Evolutionary conservation across 2,113 vertebrate species (phyloP), one percentile per base, ranked within the genome.

Genomic region (Argyrosomus japonicus): DNA sequence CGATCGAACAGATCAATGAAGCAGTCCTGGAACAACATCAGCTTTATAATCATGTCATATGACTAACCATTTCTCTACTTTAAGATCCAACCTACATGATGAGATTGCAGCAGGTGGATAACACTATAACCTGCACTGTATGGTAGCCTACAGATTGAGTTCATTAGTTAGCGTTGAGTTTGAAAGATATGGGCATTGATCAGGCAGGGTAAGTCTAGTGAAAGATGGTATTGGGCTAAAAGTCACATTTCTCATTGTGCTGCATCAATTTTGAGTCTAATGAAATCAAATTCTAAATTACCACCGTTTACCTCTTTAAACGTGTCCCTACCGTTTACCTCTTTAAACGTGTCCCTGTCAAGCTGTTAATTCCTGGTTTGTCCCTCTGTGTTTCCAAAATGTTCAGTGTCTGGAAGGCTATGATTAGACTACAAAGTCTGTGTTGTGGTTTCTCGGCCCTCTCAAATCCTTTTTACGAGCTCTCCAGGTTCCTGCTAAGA

Each of bases 301-400:
- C 36, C 7, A 8, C 2, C 7, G 7, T 40, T 2, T 23, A 15
- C 10, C 25, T 10, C 40, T 21, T 10, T 53, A 57, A 68, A 32
- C 36, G 53, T 69, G 11, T 25, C 17, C 18, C 23, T 19, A 8
- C 2, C 7, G 7, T 40, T 2, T 23, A 15, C 10, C 25, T 10
- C 40, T 21, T 10, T 53, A 57, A 68, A 32, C 36, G 53, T 69
- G 11, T 25, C 17, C 18, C 23, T 19, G 23, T 83, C 29, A 58
- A 75, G 61, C 72, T 80, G 75, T 83, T 60, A 60, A 70, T 17
- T 74, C 27, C 13, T 56, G 57, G 21, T 70, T 76, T 65, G 57
- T 68, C 62, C 25, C 45, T 74, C 21, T 32, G 13, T 17, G 25
- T 82, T 32, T 53, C 27, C 6, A 2, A 36, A 77, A 21, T 18